Base-by-base conservation (phyloP, 2,888 invertebrate genomes). In the Drosophila silvestris region DNA sequence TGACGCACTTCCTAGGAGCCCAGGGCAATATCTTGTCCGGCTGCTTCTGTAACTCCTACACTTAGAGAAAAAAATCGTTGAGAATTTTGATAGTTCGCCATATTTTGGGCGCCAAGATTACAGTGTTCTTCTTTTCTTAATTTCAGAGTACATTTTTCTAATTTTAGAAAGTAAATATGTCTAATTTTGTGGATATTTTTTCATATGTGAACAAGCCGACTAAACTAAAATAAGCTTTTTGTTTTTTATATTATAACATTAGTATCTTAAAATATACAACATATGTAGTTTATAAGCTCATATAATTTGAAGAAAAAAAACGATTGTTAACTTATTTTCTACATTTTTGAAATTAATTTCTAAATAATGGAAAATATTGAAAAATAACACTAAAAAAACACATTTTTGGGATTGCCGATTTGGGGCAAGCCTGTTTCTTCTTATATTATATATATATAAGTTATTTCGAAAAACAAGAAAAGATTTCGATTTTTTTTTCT, bases 11-110 rank as follows among this genome's bases (percentile, higher is more conserved):
- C 28, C 53, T 41, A 52, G 51, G 62, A 61, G 47, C 47, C 47
- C 47, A 16, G 16, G 26, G 47, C 47, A 9, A 58, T 78, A 64
- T 61, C 68, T 63, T 37, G 47, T 60, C 28, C 32, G 59, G 62
- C 53, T 66, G 53, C 39, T 70, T 26, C 28, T 60, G 58, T 30
- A 63, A 35, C 39, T 54, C 3, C 33, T 68, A 51, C 57, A 26
- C 47, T 44, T 12, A 5, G 12, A 14, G 14, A 44, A 41, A n/a
- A 22, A 22, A 44, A 12, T 12, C 44, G 22, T 12, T 1, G n/a
- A 12, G 5, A 22, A 44, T 44, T 22, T 44, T 3, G 3, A 22
- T 5, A 44, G 3, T 44, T 12, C 12, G 3, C 3, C 12, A 41
- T 41, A 10, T n/a, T 41, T 41, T 19, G 39, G 9, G 9, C 9